Evolutionary conservation across 2,888 invertebrate genomes (phyloP), one percentile per base, ranked within the genome.

Genomic region (Syrphus vitripennis): DNA sequence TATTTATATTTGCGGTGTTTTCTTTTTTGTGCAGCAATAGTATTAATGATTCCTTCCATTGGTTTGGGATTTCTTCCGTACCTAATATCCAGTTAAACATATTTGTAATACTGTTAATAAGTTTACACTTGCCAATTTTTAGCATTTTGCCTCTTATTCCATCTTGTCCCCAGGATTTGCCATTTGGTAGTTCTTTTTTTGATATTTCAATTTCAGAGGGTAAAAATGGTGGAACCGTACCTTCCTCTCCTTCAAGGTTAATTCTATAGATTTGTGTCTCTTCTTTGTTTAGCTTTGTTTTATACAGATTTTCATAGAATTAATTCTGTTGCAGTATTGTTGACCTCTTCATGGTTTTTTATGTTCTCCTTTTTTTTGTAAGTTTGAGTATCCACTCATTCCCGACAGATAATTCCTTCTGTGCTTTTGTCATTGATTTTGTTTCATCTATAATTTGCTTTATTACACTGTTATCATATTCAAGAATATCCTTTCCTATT

Each of bases 1-100:
- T 59, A 26, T 59, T 59, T 10, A 59, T 59, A 21, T 59, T 59
- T 12, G 59, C 19, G 10, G 29, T 59, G 59, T 59, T 34, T 24
- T 7, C 59, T 34, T 59, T 59, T 34, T 34, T 59, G 37, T 59
- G 59, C 14, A 59, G 24, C n/a, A n/a, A n/a, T 14, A 34, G 59
- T 12, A 59, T 61, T 57, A 45, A 14, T 69, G 48, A 61, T 42
- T 78, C 21, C 70, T 69, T 70, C 21, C 45, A 78, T 59, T 29
- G 40, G 24, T 2, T 48, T 29, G 65, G 42, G 37, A 65, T 24
- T 29, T 42, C 40, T 37, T 42, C 26, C 1, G n/a, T 42, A 37
- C 24, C 9, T 5, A 42, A n/a, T 42, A 42, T 42, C 42, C 42
- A 42, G 16, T 16, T 42, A 16, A 42, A 42, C 42, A 42, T 42